Evolutionary conservation across 2,888 invertebrate genomes (phyloP).

Genomic region (Lissonota sp.): DNA sequence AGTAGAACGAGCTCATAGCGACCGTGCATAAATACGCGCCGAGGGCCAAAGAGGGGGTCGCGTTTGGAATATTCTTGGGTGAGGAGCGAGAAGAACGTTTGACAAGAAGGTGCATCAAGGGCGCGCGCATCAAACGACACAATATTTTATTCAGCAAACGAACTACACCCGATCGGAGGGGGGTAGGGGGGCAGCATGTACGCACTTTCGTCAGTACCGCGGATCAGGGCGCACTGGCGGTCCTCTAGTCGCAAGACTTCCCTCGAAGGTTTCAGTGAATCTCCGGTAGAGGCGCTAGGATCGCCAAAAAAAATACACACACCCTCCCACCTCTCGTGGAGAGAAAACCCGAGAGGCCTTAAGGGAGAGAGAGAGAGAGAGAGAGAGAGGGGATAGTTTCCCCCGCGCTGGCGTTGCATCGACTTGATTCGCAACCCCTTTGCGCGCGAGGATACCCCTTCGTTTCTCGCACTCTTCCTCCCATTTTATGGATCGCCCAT

Average conservation of each 20-base stretch:
- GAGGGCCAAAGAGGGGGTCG: too few species aligned
- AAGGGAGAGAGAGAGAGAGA: conserved; percentile 47
- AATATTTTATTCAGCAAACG: conserved; percentile 25
- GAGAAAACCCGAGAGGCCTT: conserved; percentile 24
- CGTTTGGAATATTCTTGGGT: too few species aligned
- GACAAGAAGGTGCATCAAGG: conserved; percentile 7
- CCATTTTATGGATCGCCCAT: conserved; percentile 41
- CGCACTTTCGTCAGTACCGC: conserved; percentile 74
- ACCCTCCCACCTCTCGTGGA: conserved; percentile 48
- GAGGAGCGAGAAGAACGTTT: too few species aligned
- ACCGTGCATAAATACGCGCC: too few species aligned
- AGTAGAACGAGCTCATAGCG: too few species aligned
- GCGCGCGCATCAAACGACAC: conserved; percentile 25
- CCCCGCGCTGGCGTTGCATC: conserved; percentile 41
- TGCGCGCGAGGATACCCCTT: neutral
- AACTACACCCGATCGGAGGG: conserved; percentile 34
- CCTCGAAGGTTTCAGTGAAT: conserved; percentile 59
- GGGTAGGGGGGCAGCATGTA: conserved; percentile 58
- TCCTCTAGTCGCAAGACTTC: conserved; percentile 67
- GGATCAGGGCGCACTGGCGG: conserved; percentile 79
- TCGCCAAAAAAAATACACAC: conserved; percentile 76
- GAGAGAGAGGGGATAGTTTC: conserved; percentile 52
- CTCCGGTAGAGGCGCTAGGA: conserved; percentile 73
- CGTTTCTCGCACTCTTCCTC: conserved; percentile 43
- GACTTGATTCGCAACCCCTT: conserved; percentile 40